Conservation (phyloP, 2,888 invertebrate genomes). For the Nomada flava region DNA sequence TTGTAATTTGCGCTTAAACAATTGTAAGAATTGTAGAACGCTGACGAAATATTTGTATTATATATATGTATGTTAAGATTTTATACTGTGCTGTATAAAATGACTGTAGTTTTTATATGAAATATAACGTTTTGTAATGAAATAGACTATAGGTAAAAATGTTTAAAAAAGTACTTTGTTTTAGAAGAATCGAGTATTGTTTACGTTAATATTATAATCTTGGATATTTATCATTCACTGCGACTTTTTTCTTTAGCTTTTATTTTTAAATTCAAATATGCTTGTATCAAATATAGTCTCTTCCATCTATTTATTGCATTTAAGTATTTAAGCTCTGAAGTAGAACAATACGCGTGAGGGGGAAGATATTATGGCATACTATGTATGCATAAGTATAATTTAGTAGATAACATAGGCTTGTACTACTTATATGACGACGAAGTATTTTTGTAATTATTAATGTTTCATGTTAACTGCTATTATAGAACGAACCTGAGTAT, state of each 20-base stretch:
- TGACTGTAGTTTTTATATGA: background rate
- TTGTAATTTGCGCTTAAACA: conserved; percentile 52
- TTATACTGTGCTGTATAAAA: background rate
- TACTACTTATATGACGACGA: background rate
- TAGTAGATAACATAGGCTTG: background rate
- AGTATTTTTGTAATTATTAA: conserved; percentile 25
- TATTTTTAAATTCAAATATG: no score
- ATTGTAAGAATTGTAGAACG: background rate
- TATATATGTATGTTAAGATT: background rate
- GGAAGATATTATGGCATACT: background rate
- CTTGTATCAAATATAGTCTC: no score
- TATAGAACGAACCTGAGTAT: background rate
- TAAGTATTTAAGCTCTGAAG: no score
- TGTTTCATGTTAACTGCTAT: background rate
- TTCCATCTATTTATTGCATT: no score
- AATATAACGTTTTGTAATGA: background rate
- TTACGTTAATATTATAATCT: no score
- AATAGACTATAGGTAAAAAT: background rate
- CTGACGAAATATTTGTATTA: background rate
- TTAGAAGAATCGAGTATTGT: no score
- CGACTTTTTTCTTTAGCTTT: no score
- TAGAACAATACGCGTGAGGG: no score
- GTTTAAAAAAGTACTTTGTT: background rate
- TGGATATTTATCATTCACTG: no score
- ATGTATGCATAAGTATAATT: background rate